Conservation (phyloP, 2,888 invertebrate genomes). For the Laothoe populi region DNA sequence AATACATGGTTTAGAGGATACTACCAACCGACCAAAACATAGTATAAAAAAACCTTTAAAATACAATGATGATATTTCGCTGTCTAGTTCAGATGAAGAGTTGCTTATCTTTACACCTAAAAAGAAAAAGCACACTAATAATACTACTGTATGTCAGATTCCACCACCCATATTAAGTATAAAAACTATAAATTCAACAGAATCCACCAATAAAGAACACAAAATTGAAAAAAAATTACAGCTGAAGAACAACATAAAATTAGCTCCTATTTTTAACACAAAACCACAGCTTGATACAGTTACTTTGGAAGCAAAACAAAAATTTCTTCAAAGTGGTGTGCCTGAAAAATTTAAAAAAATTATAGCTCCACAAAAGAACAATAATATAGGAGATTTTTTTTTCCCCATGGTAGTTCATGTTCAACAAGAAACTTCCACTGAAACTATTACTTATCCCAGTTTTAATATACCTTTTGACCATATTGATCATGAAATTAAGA, state of each 20-base stretch:
- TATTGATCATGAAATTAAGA: neutral
- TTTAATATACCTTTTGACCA: neutral
- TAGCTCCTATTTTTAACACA: constrained; percentile 89
- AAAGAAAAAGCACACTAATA: constrained; percentile 45
- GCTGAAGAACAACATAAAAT: constrained; percentile 62
- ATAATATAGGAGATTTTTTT: constrained; percentile 63
- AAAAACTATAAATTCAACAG: constrained; percentile 1
- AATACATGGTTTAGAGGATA: constrained; percentile 20
- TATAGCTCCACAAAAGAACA: constrained; percentile 74
- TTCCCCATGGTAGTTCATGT: constrained; percentile 88
- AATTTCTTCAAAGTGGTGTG: constrained; percentile 89
- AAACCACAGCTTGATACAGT: constrained; percentile 85
- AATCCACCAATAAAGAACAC: constrained; percentile 30
- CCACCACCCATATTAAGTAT: constrained; percentile 5
- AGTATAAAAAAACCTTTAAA: constrained; percentile 69
- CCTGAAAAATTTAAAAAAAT: constrained; percentile 86
- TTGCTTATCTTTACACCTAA: constrained; percentile 74
- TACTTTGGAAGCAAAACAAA: constrained; percentile 86
- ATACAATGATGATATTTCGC: constrained; percentile 60
- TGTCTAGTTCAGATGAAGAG: constrained; percentile 74
- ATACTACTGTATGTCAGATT: constrained; percentile 29
- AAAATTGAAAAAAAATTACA: constrained; percentile 22
- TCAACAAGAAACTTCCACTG: constrained; percentile 68
- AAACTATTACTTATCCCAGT: neutral
- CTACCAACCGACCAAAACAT: constrained; percentile 63